Evolutionary conservation across 2,797 vertebrate species (phyloP).

Genomic region (Todus mexicanus): DNA sequence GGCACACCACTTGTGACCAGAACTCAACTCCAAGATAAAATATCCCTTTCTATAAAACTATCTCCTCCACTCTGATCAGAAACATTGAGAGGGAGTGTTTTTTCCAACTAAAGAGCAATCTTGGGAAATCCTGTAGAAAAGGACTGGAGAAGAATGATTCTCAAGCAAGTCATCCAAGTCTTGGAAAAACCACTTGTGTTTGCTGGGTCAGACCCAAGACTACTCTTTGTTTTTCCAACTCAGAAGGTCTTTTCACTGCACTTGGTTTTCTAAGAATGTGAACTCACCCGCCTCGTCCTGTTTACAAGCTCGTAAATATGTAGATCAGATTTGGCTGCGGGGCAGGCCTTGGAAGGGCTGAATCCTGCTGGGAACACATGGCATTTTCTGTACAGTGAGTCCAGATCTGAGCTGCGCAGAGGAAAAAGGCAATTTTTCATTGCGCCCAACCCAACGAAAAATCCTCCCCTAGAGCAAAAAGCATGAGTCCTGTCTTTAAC

Average conservation of each 20-base stretch:
- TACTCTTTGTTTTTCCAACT: slow-evolving; percentile 59
- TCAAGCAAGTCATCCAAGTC: not conserved
- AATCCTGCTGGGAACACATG: slow-evolving; percentile 56
- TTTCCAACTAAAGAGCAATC: not conserved
- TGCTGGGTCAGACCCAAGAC: slow-evolving; percentile 28
- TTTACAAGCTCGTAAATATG: slow-evolving; percentile 60
- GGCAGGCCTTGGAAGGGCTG: slow-evolving; percentile 32
- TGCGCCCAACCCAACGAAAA: not conserved
- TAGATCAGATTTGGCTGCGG: slow-evolving; percentile 50
- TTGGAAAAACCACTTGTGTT: slow-evolving; percentile 27
- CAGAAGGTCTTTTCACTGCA: slow-evolving; percentile 44
- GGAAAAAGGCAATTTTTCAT: slow-evolving; percentile 40
- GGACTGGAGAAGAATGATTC: not conserved
- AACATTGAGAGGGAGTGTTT: not conserved
- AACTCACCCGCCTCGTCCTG: slow-evolving; percentile 50
- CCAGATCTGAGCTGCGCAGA: not conserved
- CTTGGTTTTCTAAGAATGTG: slow-evolving; percentile 66
- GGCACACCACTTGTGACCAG: too few species aligned
- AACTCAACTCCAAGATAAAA: not conserved
- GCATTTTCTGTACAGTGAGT: not conserved
- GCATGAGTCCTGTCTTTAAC: not conserved
- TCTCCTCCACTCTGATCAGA: not conserved
- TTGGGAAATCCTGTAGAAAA: slow-evolving; percentile 9
- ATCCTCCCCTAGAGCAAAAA: not conserved
- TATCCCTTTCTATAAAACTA: not conserved